A percentile compares a stretch with the other conserved stretches of the same genome.
Conservation (phyloP, 2,888 invertebrate genomes). For the Drosophila eohydei region DNA sequence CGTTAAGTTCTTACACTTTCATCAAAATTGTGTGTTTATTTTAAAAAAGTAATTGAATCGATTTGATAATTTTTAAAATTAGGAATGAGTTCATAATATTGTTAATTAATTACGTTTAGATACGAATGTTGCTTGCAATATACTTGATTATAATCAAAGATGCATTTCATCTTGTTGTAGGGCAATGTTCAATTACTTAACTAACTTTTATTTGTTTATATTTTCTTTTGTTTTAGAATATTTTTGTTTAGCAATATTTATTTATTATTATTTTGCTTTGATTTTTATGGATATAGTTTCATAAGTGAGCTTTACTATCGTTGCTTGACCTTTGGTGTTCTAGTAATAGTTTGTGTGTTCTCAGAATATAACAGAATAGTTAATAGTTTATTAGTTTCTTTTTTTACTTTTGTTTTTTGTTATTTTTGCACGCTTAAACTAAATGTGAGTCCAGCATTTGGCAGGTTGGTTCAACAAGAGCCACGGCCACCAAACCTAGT, state of each 20-base stretch:
- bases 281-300: conserved; percentile 50
- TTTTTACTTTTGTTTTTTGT: neutral
- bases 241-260: conserved; percentile 11
- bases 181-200: conserved; percentile 53
- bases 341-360: conserved; percentile 38
- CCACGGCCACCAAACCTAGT: neutral
- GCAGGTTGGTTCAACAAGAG: conserved; percentile 52
- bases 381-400: conserved; percentile 1
- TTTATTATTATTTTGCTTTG: conserved; percentile 9
- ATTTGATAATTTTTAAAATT: conserved; percentile 53
- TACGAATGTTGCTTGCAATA: conserved; percentile 23
- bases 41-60: conserved; percentile 54
- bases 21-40: conserved; percentile 38
- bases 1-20: conserved; percentile 56
- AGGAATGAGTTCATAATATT: conserved; percentile 42
- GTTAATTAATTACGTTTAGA: conserved; percentile 30
- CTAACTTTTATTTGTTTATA: conserved; percentile 32
- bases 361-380: conserved; percentile 56
- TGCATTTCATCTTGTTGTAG: conserved; percentile 17
- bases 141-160: conserved; percentile 25
- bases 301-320: conserved; percentile 65
- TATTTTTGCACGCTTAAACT: conserved; percentile 41
- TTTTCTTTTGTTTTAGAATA: conserved; percentile 9
- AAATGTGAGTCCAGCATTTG: conserved; percentile 56
- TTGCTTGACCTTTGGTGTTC: conserved; percentile 60